Evolutionary conservation across 2,113 vertebrate genomes (phyloP).

Genomic region (Heterochromis multidens): DNA sequence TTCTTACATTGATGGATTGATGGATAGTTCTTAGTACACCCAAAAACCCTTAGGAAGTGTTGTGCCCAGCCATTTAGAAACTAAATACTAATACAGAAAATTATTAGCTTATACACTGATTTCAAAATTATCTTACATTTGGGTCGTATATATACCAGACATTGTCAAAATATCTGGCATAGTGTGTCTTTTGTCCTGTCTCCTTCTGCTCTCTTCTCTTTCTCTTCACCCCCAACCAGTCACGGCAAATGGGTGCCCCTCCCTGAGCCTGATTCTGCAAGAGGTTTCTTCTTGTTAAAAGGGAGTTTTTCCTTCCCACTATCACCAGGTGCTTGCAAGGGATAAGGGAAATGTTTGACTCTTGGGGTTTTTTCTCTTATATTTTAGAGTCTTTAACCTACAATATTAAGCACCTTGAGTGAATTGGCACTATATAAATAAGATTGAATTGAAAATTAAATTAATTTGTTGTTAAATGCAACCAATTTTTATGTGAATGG

Average conservation of each 20-base stretch:
- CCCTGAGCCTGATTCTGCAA: neutral
- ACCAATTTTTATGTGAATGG: too few relatives aligned
- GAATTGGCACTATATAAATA: too few relatives aligned
- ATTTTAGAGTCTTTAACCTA: too few relatives aligned
- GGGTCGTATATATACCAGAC: neutral
- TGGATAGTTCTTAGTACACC: neutral
- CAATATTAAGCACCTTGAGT: too few relatives aligned
- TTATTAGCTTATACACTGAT: neutral
- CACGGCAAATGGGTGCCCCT: neutral
- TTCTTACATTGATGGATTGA: neutral
- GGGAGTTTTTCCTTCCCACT: neutral
- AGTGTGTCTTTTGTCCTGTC: neutral
- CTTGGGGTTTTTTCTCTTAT: accelerated
- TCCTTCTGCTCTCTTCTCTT: neutral
- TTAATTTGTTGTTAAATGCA: too few relatives aligned
- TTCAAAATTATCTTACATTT: neutral
- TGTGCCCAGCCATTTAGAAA: neutral
- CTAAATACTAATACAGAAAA: neutral
- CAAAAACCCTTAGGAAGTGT: neutral
- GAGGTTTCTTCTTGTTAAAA: neutral
- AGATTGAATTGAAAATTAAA: too few relatives aligned
- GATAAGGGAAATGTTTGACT: neutral
- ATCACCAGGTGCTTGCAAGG: neutral
- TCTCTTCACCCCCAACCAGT: neutral
- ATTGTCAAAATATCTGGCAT: neutral